Evolutionary conservation across 2,113 vertebrate species (phyloP), one percentile per base, ranked within the genome.

Genomic region (Copsychus sechellarum): DNA sequence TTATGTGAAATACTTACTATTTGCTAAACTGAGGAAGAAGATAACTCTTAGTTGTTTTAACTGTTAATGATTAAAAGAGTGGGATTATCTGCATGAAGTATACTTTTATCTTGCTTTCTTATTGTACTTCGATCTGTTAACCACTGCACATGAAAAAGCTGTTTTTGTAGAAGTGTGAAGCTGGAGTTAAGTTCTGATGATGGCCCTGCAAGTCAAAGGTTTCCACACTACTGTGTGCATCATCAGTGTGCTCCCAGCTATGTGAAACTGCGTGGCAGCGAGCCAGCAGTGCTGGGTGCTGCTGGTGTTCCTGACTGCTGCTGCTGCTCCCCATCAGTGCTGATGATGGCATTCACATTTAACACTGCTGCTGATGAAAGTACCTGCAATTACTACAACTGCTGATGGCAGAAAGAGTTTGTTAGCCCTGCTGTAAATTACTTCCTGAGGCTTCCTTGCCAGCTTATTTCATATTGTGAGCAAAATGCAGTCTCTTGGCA

Each of bases 331-430:
- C 57, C 90, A 88, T 93, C 93, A 77, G 50, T 92, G 92, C 95
- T 96, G 95, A 90, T 93, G 92, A 87, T 86, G 85, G 88, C 73
- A 93, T 96, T 94, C 95, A 96, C 93, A 93, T 85, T 94, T 93
- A 94, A 94, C 92, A 88, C 79, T 85, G 7, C 66, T 93, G 96
- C 90, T 96, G 95, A 93, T 94, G 66, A 88, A 95, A 96, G 88
- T 96, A 95, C 95, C 96, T 96, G 90, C 93, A 96, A 95, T 96
- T 95, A 95, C 93, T 88, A 36, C 96, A 93, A 92, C 62, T 93
- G 93, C 96, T 94, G 90, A 95, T 94, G 85, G 85, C 88, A 95
- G 81, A 87, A 60, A 65, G 91, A 91, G 81, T 96, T 93, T 91
- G 92, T 69, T 88, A 92, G 90, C 53, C 71, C 38, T 36, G 85